Base-by-base conservation (phyloP, 2,888 invertebrate species). In the Xanthia togata region DNA sequence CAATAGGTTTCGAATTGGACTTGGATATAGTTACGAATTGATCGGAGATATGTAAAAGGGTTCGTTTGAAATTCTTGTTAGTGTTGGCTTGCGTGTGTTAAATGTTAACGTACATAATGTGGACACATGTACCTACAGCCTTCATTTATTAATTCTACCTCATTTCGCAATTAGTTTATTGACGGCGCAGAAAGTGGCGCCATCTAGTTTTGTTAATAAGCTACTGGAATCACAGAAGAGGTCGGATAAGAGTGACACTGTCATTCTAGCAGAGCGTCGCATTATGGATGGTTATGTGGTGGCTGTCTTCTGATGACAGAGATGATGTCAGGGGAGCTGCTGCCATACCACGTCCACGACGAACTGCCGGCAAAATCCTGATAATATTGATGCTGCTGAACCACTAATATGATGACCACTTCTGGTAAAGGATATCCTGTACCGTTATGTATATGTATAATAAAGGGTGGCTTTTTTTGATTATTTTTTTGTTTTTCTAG, bases 1-100 rank as follows among this genome's bases (percentile, higher is more conserved):
- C 87, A 87, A 87, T 87, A 88, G 87, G 26, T 82, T 78, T 62
- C 5, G 79, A 81, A 81, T 82, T 72, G 79, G 70, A 71, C 77
- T 75, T 55, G 78, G 26, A 57, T 63, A 78, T 62, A 68, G 47
- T 35, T 72, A 82, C 82, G 59, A 87, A 88, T 81, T 76, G 87
- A 87, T 87, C 79, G 55, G 53, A 53, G 85, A 82, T 82, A 84
- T 79, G 64, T 84, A 53, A 77, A 78, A 85, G 50, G 83, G 73
- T 78, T 71, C 2, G 50, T 65, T 75, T 23, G 70, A 50, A 84
- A 70, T 76, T 85, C 69, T 81, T 76, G 82, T 76, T 69, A 14
- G 60, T 73, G 63, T 69, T n/a, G 6, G 17, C 47, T 83, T 72
- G 50, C 65, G 79, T 69, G 62, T 69, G 47, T 84, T 75, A 60